Conservation (phyloP, 2,113 vertebrate genomes). For the Microcebus jonahi region DNA sequence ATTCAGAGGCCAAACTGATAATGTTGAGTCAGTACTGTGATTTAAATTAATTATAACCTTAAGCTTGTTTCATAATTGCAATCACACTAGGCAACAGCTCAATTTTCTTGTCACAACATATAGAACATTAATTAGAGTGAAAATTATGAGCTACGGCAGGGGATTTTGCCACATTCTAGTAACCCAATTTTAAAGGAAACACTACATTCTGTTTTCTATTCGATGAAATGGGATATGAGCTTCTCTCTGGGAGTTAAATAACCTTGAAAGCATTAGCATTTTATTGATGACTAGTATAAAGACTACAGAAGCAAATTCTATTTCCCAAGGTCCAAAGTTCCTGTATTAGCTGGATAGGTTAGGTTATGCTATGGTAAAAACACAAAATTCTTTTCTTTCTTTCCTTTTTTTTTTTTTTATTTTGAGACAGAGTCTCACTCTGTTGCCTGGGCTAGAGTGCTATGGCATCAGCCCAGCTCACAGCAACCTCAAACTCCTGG, state of each 20-base stretch:
- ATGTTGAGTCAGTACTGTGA: slow-evolving; percentile 53
- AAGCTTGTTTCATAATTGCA: slow-evolving; percentile 63
- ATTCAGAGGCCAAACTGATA: slow-evolving; percentile 46
- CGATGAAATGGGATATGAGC: background rate
- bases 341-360: background rate
- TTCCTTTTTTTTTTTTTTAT: no score
- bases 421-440: no score
- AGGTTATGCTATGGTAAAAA: background rate
- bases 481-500: no score
- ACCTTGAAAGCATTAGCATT: slow-evolving; percentile 32
- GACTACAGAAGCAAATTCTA: background rate
- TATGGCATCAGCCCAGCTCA: no score
- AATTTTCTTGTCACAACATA: slow-evolving; percentile 62
- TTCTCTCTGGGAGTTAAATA: background rate
- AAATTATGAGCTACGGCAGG: slow-evolving; percentile 29
- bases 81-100: background rate
- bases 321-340: background rate
- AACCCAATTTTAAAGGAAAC: slow-evolving; percentile 24
- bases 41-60: slow-evolving; percentile 70
- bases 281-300: background rate
- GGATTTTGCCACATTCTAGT: background rate
- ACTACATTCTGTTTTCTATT: slow-evolving; percentile 17
- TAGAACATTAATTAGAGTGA: slow-evolving; percentile 55
- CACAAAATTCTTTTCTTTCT: background rate
- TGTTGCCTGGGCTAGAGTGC: no score